A percentile compares a stretch with the other conserved stretches of the same genome.
Evolutionary conservation across 2,113 vertebrate species (phyloP).

Genomic region (Callionymus lyra): DNA sequence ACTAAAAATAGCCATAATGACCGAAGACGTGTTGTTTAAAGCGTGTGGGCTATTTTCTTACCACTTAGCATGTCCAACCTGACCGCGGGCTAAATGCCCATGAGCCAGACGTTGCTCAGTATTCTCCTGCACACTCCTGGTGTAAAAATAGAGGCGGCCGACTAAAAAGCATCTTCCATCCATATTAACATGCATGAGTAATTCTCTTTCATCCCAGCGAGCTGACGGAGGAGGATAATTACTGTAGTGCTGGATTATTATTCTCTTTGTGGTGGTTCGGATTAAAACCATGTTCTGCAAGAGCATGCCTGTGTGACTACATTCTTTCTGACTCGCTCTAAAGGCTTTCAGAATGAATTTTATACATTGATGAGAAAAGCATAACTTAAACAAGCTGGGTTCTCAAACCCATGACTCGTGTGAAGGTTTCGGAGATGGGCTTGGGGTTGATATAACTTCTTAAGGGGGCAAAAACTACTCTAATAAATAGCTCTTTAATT

Average conservation of each 20-base stretch:
- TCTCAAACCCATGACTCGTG: too few relatives aligned
- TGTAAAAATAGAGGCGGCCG: slow-evolving; percentile 30
- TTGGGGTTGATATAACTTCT: too few relatives aligned
- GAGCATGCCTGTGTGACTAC: too few relatives aligned
- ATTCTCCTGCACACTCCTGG: neutral
- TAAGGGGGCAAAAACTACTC: too few relatives aligned
- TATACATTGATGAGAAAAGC: too few relatives aligned
- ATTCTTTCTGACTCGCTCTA: too few relatives aligned
- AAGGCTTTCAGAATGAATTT: too few relatives aligned
- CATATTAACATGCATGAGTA: slow-evolving; percentile 29
- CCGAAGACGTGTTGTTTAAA: slow-evolving; percentile 16
- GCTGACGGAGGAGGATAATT: slow-evolving; percentile 14
- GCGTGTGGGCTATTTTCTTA: slow-evolving; percentile 8
- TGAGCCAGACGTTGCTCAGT: slow-evolving; percentile 12
- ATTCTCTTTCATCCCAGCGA: slow-evolving; percentile 24
- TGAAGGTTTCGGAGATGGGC: too few relatives aligned
- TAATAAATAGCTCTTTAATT: too few relatives aligned
- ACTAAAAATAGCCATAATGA: slow-evolving; percentile 17
- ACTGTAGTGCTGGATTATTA: slow-evolving; percentile 2
- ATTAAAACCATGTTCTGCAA: slow-evolving; percentile 6
- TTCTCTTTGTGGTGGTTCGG: slow-evolving; percentile 1
- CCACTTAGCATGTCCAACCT: slow-evolving; percentile 12
- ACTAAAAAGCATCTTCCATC: slow-evolving; percentile 24
- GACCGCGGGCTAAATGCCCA: slow-evolving; percentile 6
- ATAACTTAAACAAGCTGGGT: too few relatives aligned